Evolutionary conservation across 1,140 invertebrate species (phyloP).

Genomic region (Portunus trituberculatus): DNA sequence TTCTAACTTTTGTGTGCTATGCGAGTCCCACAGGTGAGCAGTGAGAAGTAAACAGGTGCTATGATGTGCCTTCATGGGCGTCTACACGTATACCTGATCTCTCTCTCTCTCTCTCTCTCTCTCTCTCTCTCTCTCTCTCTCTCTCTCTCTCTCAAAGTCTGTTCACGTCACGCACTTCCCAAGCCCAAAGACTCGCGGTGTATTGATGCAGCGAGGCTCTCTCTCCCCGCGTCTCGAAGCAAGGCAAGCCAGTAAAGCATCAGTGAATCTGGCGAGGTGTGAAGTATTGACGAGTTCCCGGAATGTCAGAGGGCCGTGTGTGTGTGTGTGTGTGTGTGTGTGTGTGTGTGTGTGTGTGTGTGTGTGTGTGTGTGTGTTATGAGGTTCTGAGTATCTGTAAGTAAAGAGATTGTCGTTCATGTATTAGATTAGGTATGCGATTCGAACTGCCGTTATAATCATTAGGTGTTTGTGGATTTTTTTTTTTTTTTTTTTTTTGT

Average conservation of each 20-base stretch:
- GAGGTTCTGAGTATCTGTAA: no score
- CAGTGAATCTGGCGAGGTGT: background rate
- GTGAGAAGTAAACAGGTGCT: background rate
- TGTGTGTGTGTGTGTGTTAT: slow-evolving; percentile 5
- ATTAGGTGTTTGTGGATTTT: background rate
- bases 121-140: slow-evolving; percentile 40
- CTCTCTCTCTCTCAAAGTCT: background rate
- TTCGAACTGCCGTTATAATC: no score
- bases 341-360: slow-evolving; percentile 20
- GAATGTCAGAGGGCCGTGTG: background rate
- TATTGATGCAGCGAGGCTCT: background rate
- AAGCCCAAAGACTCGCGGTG: background rate
- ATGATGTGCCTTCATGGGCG: background rate
- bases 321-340: background rate
- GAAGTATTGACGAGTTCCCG: background rate
- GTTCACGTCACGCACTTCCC: no score
- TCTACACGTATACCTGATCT: background rate
- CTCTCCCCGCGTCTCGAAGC: background rate
- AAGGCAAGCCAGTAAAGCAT: background rate
- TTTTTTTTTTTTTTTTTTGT: no score
- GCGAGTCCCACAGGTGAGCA: background rate
- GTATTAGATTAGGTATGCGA: no score
- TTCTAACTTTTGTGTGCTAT: no score
- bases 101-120: slow-evolving; percentile 43
- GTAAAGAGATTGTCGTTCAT: no score